Evolutionary conservation across 2,888 invertebrate genomes (phyloP), one percentile per base, ranked within the genome.

Genomic region (Polymixis lichenea): DNA sequence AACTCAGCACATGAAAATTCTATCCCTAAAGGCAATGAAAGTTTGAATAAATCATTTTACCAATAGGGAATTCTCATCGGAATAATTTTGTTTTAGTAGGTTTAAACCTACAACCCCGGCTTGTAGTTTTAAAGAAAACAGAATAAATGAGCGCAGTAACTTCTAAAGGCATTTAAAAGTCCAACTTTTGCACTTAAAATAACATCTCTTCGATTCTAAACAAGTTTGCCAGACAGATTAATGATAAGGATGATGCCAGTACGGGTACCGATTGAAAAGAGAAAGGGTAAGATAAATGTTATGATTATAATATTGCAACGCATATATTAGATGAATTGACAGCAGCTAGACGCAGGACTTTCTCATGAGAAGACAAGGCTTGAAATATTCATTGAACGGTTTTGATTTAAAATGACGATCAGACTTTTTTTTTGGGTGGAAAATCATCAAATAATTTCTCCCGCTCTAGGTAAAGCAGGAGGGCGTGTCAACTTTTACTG

Each of bases 271-370:
- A 78, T 38, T 15, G 19, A 53, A 78, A 78, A 78, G 79, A 51
- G 78, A 78, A 79, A 78, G 80, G 28, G 49, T 0, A 25, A 25
- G 67, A 73, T 79, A 15, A 43, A 73, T 73, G 72, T 25, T n/a
- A 32, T 22, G 51, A 17, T 25, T 43, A 61, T 49, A 72, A 53
- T 62, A 73, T 38, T 55, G 78, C 46, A 79, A 56, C 32, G 55
- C 22, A 73, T 72, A 51, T 1, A 43, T 56, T 32, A 7, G n/a
- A 15, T 13, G 32, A 64, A 5, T 22, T 25, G 71, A 51, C 64
- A 66, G 60, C 75, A 9, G 28, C 51, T 13, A 67, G 61, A 78
- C 28, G 5, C 17, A 56, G 9, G n/a, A 73, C 80, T 79, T 78
- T 78, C 78, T 67, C 67, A 25, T 56, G 0, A 62, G 38, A 0